phyloP scores from a whole-genome alignment of 2,888 invertebrate species.

The Leptura quadrifasciata region DNA sequence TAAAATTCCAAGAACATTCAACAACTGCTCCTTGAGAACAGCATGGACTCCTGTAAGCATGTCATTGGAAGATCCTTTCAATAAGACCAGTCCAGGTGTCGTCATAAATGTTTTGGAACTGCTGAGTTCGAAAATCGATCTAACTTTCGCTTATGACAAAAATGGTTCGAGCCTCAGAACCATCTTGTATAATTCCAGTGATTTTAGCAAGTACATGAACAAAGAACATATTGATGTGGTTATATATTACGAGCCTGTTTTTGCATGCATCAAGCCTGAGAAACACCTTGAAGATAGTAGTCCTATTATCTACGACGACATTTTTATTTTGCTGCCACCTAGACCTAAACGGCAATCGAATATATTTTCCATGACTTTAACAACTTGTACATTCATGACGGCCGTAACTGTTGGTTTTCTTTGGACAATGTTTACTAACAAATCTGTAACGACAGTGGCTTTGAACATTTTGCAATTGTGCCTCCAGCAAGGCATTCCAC shows the following conservation, averaged over 20 bases:
- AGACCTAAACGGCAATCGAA: neutral
- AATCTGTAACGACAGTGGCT: neutral
- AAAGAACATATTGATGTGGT: neutral
- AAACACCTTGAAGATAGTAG: neutral
- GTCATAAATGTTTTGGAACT: neutral
- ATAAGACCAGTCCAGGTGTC: slow-evolving; percentile 2
- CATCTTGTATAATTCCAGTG: neutral
- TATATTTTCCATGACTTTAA: neutral
- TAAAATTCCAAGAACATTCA: neutral
- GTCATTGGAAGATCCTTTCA: neutral
- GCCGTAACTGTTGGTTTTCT: neutral
- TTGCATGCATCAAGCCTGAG: neutral
- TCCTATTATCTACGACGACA: neutral
- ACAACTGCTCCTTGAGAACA: neutral
- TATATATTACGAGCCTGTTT: neutral
- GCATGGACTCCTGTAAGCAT: neutral
- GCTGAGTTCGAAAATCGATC: neutral
- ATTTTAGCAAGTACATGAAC: neutral
- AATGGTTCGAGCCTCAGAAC: too few relatives aligned
- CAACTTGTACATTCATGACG: neutral
- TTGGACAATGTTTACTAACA: neutral
- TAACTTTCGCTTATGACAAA: too few relatives aligned
- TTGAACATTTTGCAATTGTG: neutral
- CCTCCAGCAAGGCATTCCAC: neutral
- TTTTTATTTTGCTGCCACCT: neutral